Conservation (phyloP, 2,113 vertebrate genomes). For the Pantherophis guttatus region DNA sequence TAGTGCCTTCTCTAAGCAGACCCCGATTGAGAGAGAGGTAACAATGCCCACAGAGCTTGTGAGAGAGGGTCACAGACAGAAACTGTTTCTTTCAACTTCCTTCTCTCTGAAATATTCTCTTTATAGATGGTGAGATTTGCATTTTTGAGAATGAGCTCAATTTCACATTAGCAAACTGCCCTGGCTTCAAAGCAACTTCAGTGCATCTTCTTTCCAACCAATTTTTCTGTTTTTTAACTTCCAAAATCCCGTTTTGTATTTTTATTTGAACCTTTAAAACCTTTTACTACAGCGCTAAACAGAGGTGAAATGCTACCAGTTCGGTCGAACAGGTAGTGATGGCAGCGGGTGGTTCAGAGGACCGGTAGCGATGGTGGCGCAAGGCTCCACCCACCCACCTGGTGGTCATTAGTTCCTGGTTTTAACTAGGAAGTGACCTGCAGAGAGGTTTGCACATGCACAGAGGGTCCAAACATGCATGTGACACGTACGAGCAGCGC, state of each 20-base stretch:
- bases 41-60: not conserved
- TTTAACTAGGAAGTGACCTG: no score
- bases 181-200: rapidly evolving
- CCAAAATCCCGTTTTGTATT: not conserved
- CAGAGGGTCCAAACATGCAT: no score
- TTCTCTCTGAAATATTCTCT: not conserved
- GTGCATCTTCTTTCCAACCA: rapidly evolving
- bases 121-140: constrained; percentile 4
- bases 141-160: not conserved
- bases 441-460: no score
- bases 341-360: no score
- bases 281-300: not conserved
- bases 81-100: constrained; percentile 12
- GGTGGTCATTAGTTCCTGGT: no score
- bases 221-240: not conserved
- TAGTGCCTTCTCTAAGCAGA: not conserved
- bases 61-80: not conserved
- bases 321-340: no score
- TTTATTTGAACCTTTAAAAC: not conserved
- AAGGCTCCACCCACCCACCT: no score
- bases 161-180: not conserved
- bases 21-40: not conserved
- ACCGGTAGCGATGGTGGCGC: no score
- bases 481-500: no score
- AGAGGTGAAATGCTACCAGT: no score